Conservation (phyloP, 2,113 vertebrate species). For the Psilopogon haemacephalus region DNA sequence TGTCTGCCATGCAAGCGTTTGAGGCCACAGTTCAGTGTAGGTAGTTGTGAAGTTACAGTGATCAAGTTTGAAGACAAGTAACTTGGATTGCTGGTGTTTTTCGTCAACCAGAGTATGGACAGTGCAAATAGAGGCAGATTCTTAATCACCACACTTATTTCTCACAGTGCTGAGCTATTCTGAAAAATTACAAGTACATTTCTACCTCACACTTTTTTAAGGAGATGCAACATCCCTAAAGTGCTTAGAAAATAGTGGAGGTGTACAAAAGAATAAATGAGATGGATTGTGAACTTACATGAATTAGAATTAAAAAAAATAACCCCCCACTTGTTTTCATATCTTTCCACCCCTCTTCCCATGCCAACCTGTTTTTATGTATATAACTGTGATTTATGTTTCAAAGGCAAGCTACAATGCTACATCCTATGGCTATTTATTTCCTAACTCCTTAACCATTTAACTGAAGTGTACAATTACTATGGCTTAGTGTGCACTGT, state of each 20-base stretch:
- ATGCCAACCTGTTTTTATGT: background rate
- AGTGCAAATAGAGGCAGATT: background rate
- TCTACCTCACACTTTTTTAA: background rate
- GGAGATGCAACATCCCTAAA: background rate
- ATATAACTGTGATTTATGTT: background rate
- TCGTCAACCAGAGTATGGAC: background rate
- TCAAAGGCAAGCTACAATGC: background rate
- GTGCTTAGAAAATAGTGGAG: background rate
- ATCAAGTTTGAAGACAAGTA: background rate
- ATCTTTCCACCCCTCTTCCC: background rate
- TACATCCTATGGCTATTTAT: background rate
- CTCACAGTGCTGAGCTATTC: background rate
- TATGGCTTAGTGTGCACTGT: background rate
- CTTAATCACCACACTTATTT: background rate
- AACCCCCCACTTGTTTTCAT: background rate
- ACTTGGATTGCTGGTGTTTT: background rate
- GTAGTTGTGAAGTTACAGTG: background rate
- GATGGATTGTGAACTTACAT: background rate
- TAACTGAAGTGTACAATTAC: background rate
- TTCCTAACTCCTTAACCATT: background rate
- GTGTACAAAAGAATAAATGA: background rate
- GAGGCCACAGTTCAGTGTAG: background rate
- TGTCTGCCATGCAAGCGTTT: background rate
- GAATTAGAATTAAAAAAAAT: background rate
- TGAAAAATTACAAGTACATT: background rate